Conservation (phyloP, 2,113 vertebrate species). For the Oncorhynchus nerka region DNA sequence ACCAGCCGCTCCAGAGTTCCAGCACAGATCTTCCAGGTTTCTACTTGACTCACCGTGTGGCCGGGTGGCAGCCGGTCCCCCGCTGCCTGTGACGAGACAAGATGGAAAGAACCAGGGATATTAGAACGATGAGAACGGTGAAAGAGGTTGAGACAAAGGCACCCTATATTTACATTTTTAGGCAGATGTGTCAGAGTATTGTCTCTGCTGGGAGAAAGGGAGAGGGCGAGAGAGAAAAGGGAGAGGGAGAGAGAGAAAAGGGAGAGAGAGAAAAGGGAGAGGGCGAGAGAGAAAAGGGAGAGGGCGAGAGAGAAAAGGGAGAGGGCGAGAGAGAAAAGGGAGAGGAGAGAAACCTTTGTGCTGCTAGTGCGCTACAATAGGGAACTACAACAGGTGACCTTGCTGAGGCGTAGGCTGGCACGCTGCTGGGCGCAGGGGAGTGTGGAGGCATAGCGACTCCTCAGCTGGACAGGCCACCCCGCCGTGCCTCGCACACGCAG, state of each 20-base stretch:
- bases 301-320: too few species aligned
- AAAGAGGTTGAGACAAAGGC: conserved; percentile 1
- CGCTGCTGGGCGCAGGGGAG: conserved; percentile 77
- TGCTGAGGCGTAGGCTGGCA: too few species aligned
- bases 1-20: conserved; percentile 93
- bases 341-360: conserved; percentile 38
- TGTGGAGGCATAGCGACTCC: conserved; percentile 76
- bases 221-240: conserved; percentile 10
- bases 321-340: too few species aligned
- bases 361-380: conserved; percentile 77
- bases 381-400: conserved; percentile 62
- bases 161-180: conserved; percentile 45
- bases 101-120: conserved; percentile 36
- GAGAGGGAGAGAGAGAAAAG: too few species aligned
- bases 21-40: conserved; percentile 92
- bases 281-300: conserved; percentile 6
- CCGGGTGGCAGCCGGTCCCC: conserved; percentile 88
- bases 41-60: conserved; percentile 89
- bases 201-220: conserved; percentile 21
- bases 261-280: neutral
- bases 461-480: conserved; percentile 65
- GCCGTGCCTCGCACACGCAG: conserved; percentile 77
- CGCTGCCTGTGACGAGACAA: conserved; percentile 66
- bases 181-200: conserved; percentile 62
- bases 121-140: neutral